Conservation (phyloP, 92 coral and sea anemone species). For the Virgularia gustaviana region DNA sequence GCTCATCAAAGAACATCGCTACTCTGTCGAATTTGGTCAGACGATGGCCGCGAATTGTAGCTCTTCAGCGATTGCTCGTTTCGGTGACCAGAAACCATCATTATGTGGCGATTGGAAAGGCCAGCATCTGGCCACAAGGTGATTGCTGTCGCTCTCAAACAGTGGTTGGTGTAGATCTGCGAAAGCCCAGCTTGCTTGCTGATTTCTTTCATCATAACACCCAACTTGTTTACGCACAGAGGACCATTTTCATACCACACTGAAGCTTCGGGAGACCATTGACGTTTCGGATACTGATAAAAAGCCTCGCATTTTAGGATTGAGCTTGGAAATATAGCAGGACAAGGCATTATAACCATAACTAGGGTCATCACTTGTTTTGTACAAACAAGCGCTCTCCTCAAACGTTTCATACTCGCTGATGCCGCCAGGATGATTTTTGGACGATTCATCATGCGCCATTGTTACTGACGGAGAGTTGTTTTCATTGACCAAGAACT, state of each 20-base stretch:
- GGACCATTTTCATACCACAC: constrained; percentile 34
- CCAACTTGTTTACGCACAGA: constrained; percentile 28
- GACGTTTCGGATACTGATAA: constrained; percentile 38
- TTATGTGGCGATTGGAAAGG: constrained; percentile 48
- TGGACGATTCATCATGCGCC: constrained; percentile 34
- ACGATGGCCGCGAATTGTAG: constrained; percentile 52
- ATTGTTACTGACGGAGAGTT: constrained; percentile 28
- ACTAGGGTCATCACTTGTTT: constrained; percentile 23
- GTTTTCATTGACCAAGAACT: constrained; percentile 17
- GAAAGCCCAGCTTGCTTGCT: neutral
- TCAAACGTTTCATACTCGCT: constrained; percentile 24
- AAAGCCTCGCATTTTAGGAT: constrained; percentile 37
- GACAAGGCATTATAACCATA: constrained; percentile 37
- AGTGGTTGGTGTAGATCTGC: neutral
- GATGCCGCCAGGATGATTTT: constrained; percentile 49
- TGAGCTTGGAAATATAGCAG: constrained; percentile 23
- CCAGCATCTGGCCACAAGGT: constrained; percentile 48
- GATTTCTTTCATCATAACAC: constrained; percentile 14
- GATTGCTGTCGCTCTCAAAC: constrained; percentile 22
- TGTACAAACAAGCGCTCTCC: constrained; percentile 33
- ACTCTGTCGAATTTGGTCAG: constrained; percentile 55
- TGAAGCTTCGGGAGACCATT: constrained; percentile 20
- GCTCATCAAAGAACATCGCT: constrained; percentile 46
- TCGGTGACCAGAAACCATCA: constrained; percentile 57
- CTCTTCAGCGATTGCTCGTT: constrained; percentile 46